Evolutionary conservation across 2,113 vertebrate genomes (phyloP).

Genomic region (Eptatretus burgeri): DNA sequence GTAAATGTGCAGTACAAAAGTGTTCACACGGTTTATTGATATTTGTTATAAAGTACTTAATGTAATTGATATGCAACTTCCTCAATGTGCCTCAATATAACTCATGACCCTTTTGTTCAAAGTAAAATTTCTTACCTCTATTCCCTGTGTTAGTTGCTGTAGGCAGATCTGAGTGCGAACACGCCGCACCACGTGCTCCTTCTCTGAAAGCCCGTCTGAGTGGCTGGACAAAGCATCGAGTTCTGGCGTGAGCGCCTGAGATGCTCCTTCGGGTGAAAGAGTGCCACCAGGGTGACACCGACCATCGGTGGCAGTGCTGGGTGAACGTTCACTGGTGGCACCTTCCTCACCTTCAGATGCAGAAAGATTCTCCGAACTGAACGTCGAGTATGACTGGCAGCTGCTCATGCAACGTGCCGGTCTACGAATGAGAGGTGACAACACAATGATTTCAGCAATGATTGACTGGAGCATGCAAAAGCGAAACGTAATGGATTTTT

Average conservation of each 20-base stretch:
- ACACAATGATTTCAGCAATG: no score
- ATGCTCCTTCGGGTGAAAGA: constrained; percentile 51
- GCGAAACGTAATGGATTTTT: no score
- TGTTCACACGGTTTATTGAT: no score
- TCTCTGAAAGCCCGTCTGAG: constrained; percentile 33
- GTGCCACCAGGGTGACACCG: constrained; percentile 17
- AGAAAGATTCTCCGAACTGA: constrained; percentile 56
- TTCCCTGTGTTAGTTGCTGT: constrained; percentile 19
- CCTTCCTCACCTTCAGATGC: constrained; percentile 58
- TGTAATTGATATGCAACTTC: no score
- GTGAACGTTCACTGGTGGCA: constrained; percentile 54
- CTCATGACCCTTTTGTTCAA: no score
- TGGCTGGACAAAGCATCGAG: constrained; percentile 28
- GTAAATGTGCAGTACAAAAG: no score
- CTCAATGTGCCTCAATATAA: no score
- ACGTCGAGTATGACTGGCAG: constrained; percentile 52
- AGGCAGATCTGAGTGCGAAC: constrained; percentile 28
- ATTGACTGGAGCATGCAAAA: no score
- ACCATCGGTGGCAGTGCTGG: constrained; percentile 52
- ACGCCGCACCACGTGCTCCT: constrained; percentile 25
- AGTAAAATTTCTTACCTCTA: no score
- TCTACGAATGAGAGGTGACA: constrained; percentile 7
- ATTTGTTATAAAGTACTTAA: no score
- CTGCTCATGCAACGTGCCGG: constrained; percentile 40
- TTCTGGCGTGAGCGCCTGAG: constrained; percentile 44